Evolutionary conservation across 2,888 invertebrate species (phyloP), one percentile per base, ranked within the genome.

Genomic region (Candidula unifasciata): DNA sequence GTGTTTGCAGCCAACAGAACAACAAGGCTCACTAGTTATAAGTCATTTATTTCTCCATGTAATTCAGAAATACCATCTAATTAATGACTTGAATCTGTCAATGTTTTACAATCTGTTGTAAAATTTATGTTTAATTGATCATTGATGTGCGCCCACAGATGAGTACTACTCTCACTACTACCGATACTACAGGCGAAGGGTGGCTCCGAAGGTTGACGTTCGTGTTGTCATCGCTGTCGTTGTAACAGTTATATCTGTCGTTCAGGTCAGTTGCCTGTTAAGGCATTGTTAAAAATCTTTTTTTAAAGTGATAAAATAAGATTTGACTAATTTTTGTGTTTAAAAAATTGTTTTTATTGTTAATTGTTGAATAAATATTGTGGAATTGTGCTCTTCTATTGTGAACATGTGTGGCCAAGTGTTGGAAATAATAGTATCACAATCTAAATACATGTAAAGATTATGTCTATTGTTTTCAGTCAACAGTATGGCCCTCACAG

Each of bases 141-240:
- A 90, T 91, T 84, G 27, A 1, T 27, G 8, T 52, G 10, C 27
- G 2, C 27, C 73, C 13, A 73, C 90, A 92, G 94, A 97, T 92
- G 96, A 97, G 91, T 97, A 97, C 93, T 97, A 97, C 94, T 96
- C 96, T 57, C 97, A 97, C 94, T 97, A 97, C 94, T 98, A 97
- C 93, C 95, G 97, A 90, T 98, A 98, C 94, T 98, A 98, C 94
- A 95, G 97, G 60, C 95, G 97, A 84, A 95, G 97, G 84, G 96
- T 97, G 93, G 96, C 97, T 0, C 97, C 98, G 1, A 97, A 97
- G 94, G 97, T 98, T 5, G 98, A 98, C 94, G 97, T 97, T 0
- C 95, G 97, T 88, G 95, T 97, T 85, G 98, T 98, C 13, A 95
- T 98, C 82, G 95, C 96, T 30, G 97, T 97, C 5, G 96, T 97